Conservation (phyloP, 2,113 vertebrate genomes). For the Hippocampus comes region DNA sequence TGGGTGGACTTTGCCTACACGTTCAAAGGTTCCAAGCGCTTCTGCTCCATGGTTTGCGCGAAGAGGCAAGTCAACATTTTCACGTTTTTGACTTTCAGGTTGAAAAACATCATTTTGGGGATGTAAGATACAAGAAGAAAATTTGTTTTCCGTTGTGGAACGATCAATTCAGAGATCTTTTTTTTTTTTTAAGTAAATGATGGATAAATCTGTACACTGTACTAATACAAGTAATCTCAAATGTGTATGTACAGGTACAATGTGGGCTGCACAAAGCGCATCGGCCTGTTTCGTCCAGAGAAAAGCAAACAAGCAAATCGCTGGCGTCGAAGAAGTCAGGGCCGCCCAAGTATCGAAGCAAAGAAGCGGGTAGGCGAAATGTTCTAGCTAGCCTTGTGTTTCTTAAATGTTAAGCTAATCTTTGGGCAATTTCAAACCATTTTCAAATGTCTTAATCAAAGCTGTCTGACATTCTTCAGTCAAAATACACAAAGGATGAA, state of each 20-base stretch:
- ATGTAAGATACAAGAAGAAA: not conserved
- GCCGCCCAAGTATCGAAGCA: constrained; percentile 74
- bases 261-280: constrained; percentile 90
- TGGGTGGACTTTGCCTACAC: constrained; percentile 94
- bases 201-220: not conserved
- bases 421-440: not conserved
- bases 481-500: too few species aligned
- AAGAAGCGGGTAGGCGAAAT: constrained; percentile 83
- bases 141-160: not conserved
- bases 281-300: constrained; percentile 89
- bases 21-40: constrained; percentile 94
- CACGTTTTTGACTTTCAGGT: not conserved
- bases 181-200: too few species aligned
- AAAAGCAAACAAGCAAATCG: constrained; percentile 78
- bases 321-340: constrained; percentile 79
- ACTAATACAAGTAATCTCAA: not conserved
- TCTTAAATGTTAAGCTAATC: not conserved
- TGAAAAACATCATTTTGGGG: too few species aligned
- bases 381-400: not conserved
- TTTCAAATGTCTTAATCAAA: too few species aligned
- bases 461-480: too few species aligned
- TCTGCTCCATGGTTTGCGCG: constrained; percentile 95
- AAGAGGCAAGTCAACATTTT: constrained; percentile 76
- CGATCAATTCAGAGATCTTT: not conserved
- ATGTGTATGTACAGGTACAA: constrained; percentile 81